Conservation (phyloP, 2,888 invertebrate species). For the Eudemis profundana region DNA sequence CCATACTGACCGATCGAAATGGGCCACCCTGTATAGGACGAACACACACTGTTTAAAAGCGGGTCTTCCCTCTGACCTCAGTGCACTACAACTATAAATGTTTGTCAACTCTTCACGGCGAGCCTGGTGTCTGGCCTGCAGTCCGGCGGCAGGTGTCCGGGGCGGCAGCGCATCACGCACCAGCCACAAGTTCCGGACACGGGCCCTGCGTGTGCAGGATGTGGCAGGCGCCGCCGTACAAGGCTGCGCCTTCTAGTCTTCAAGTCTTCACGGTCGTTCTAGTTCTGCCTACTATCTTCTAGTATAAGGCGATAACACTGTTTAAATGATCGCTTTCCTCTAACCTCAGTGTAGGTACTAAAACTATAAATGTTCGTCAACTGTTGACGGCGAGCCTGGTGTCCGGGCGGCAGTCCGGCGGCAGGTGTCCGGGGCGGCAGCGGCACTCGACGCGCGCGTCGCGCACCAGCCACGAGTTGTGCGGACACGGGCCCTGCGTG, state of each 20-base stretch:
- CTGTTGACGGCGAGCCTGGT: slow-evolving; percentile 47
- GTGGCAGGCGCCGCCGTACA: slow-evolving; percentile 88
- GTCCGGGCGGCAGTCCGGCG: slow-evolving; percentile 55
- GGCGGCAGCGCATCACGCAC: slow-evolving; percentile 86
- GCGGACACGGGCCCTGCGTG: slow-evolving; percentile 90
- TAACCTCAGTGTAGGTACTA: too few relatives aligned
- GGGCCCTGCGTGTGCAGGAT: slow-evolving; percentile 92
- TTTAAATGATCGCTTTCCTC: too few relatives aligned
- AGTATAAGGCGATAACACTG: too few relatives aligned
- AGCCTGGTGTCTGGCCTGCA: slow-evolving; percentile 53
- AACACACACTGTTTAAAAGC: too few relatives aligned
- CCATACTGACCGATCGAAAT: too few relatives aligned
- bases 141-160: slow-evolving; percentile 64
- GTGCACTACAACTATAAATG: too few relatives aligned
- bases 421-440: slow-evolving; percentile 85
- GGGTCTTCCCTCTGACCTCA: too few relatives aligned
- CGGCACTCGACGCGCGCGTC: slow-evolving; percentile 85
- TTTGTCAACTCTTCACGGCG: slow-evolving; percentile 25
- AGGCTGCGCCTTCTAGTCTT: too few relatives aligned
- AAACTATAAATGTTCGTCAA: too few relatives aligned
- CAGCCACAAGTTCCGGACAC: slow-evolving; percentile 88
- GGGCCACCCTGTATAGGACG: too few relatives aligned
- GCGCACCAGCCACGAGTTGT: slow-evolving; percentile 85
- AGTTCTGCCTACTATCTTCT: too few relatives aligned
- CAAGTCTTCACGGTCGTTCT: too few relatives aligned